A percentile compares a stretch with the other conserved stretches of the same genome.
phyloP scores from a whole-genome alignment of 2,888 invertebrate species.

The Lithophane leautieri region DNA sequence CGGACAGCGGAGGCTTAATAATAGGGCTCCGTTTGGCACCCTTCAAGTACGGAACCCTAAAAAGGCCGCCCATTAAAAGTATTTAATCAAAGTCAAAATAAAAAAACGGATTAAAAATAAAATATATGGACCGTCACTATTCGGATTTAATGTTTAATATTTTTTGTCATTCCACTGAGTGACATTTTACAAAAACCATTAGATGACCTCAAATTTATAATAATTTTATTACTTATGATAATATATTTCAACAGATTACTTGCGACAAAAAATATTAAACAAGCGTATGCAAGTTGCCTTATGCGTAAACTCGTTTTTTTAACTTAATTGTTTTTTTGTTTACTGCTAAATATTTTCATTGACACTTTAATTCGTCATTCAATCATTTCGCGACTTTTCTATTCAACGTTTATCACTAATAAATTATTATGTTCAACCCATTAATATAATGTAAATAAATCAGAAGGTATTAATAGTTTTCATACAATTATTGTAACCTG shows the following conservation, averaged over 20 bases:
- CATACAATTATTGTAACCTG: not conserved
- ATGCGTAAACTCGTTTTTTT: conserved; percentile 46
- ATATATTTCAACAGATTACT: conserved; percentile 61
- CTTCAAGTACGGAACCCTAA: not conserved
- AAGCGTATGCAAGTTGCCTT: conserved; percentile 44
- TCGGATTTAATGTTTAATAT: conserved; percentile 42
- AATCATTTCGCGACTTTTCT: conserved; percentile 14
- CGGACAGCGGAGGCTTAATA: too few relatives aligned
- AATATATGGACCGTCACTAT: conserved; percentile 41
- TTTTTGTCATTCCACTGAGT: conserved; percentile 51
- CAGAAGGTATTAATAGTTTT: not conserved
- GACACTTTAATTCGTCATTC: conserved; percentile 42
- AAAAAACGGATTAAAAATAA: conserved; percentile 58
- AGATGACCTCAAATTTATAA: conserved; percentile 50
- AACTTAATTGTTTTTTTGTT: conserved; percentile 46
- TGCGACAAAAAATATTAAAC: conserved; percentile 51
- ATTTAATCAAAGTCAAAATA: conserved; percentile 64
- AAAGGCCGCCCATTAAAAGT: conserved; percentile 28
- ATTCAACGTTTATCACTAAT: not conserved
- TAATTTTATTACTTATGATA: conserved; percentile 46
- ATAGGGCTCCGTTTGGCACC: too few relatives aligned
- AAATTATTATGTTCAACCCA: not conserved
- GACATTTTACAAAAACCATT: conserved; percentile 62
- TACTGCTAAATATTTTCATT: conserved; percentile 28
- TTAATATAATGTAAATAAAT: not conserved